These are phyloP conservation scores for Vireo altiloquus DNA, from an alignment of 2,113 vertebrate genomes.

Conservation along the genomic window DNA sequence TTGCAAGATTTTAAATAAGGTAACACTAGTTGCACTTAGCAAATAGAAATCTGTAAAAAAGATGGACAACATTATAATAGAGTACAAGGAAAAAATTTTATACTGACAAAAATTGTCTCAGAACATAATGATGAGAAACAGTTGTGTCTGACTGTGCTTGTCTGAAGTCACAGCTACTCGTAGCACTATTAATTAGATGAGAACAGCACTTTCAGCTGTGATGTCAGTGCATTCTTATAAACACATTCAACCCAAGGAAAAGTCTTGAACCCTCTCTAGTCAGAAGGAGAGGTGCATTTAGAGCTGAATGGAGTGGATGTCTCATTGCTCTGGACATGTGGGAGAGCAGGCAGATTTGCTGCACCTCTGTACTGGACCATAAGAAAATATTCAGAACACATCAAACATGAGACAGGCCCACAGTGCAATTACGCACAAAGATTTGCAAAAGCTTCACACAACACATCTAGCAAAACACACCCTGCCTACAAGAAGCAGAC, in stretches of 20 bases:
- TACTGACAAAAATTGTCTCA: neutral
- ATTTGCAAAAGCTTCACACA: neutral
- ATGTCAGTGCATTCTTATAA: neutral
- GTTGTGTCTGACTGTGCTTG: neutral
- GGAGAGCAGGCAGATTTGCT: neutral
- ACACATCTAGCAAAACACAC: neutral
- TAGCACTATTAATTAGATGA: neutral
- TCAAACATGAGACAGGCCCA: too few species aligned
- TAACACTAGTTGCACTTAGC: neutral
- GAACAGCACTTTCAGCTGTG: neutral
- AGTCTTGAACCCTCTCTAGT: neutral
- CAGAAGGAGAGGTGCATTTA: neutral
- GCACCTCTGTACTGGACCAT: neutral
- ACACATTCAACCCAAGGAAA: neutral
- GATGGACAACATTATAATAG: neutral
- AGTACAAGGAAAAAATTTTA: neutral
- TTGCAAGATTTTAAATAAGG: neutral
- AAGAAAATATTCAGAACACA: neutral
- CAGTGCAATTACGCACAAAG: neutral
- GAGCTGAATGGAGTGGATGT: neutral
- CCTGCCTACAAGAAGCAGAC: neutral
- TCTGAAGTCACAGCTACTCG: neutral
- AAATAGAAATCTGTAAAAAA: neutral
- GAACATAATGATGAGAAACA: neutral
- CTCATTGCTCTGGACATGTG: neutral